Evolutionary conservation across 2,113 vertebrate species (phyloP), one percentile per base, ranked within the genome.

Genomic region (Trogon melanurus): DNA sequence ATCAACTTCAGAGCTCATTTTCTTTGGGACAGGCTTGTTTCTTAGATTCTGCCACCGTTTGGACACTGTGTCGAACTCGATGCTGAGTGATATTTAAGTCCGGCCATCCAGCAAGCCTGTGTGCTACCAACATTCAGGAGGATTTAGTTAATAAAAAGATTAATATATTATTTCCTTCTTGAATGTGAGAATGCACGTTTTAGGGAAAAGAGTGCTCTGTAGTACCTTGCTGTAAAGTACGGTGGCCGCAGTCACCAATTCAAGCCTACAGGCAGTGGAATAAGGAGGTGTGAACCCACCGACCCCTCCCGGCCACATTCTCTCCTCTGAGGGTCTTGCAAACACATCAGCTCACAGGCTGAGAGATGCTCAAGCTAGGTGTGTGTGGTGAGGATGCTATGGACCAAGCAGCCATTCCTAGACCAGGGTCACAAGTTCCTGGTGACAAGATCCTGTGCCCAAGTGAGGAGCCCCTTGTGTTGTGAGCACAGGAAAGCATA

Each of bases 341-440:
- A 54, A 64, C 1, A 2, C 23, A 22, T 38, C 48, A 72, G 60
- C n/a, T 30, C 36, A 25, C 36, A 44, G 78, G 25, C 2, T 76
- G 50, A 88, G 50, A 30, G 48, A 44, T 0, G 16, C 21, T 61
- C 2, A 69, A 29, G 60, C 6, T 11, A 10, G 6, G 10, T 45
- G 21, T 15, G 10, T 30, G 34, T 45, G 50, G 30, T 12, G 50
- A 69, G 58, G 30, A 32, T 69, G 44, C 30, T 32, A 45, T 3
- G 1, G n/a, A 38, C 10, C 3, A 10, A 34, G 30, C 26, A 79
- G 26, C 0, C 0, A 6, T 57, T 71, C 13, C 29, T 26, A 54
- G 17, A 22, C 26, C 22, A 36, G 4, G 19, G 23, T 73, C 62
- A 75, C 0, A 1, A 76, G 34, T 53, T 50, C 45, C 44, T 30